A percentile compares a stretch with the other conserved stretches of the same genome.
Conservation (phyloP, 1,140 invertebrate species). For the Carposina sasakii region DNA sequence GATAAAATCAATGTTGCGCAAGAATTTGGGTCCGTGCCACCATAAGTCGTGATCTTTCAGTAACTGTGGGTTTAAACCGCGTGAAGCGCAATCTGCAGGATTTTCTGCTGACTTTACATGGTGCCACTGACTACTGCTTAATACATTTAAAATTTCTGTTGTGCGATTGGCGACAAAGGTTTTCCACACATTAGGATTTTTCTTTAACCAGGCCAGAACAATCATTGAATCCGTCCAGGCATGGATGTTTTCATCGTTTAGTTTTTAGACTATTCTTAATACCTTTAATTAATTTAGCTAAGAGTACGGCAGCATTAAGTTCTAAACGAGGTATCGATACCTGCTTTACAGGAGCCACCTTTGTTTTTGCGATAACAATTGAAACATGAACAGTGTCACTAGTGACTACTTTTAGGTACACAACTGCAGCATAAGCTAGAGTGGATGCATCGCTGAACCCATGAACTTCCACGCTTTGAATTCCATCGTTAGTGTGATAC, state of each 20-base stretch:
- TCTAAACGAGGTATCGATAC: constrained; percentile 37
- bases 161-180: constrained; percentile 55
- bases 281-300: constrained; percentile 15
- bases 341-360: constrained; percentile 43
- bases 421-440: constrained; percentile 8
- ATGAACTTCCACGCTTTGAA: no score
- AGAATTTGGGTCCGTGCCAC: constrained; percentile 42
- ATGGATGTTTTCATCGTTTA: constrained; percentile 23
- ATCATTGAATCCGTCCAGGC: constrained; percentile 56
- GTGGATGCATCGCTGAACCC: constrained; percentile 11
- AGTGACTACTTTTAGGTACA: neutral
- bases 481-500: no score
- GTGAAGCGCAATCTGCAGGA: constrained; percentile 53
- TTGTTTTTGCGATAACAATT: constrained; percentile 13
- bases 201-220: constrained; percentile 40
- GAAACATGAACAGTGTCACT: constrained; percentile 9
- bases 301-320: constrained; percentile 30
- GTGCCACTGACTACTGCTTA: constrained; percentile 35
- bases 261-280: constrained; percentile 18
- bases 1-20: neutral
- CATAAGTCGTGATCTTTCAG: constrained; percentile 31
- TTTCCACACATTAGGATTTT: constrained; percentile 27
- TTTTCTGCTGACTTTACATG: constrained; percentile 50
- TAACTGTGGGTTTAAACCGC: constrained; percentile 34
- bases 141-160: constrained; percentile 31